phyloP scores from a whole-genome alignment of 2,797 vertebrate genomes.

The Morus bassanus region DNA sequence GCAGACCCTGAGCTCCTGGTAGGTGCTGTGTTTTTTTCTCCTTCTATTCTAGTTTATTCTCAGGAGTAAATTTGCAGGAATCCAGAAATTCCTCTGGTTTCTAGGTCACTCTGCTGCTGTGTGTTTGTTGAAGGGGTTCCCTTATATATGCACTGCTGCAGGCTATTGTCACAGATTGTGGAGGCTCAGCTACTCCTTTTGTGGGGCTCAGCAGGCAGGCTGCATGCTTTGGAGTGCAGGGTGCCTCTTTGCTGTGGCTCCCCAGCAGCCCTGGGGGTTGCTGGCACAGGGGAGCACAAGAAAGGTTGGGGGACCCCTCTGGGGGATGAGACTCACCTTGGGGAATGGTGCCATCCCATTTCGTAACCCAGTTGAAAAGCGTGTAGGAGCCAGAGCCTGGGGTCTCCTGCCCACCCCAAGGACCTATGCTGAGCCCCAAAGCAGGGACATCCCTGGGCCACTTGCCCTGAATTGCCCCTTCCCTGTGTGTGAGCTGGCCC shows the following conservation, averaged over 20 bases:
- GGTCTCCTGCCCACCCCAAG: not conserved
- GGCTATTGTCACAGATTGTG: not conserved
- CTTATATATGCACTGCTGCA: not conserved
- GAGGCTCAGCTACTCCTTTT: too few relatives aligned
- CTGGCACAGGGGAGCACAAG: not conserved
- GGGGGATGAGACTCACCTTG: not conserved
- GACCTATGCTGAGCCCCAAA: not conserved
- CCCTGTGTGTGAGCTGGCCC: not conserved
- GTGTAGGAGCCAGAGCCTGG: not conserved
- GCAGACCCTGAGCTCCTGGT: not conserved
- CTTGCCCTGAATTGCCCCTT: too few relatives aligned
- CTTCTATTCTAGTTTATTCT: not conserved
- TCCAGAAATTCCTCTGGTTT: not conserved
- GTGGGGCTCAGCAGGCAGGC: fast-evolving
- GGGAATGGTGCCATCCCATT: not conserved
- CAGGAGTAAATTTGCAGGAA: not conserved
- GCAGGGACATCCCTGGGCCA: fast-evolving
- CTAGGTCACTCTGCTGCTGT: not conserved
- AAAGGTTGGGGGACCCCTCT: not conserved
- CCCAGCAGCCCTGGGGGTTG: too few relatives aligned
- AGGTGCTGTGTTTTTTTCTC: not conserved
- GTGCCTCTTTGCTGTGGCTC: not conserved
- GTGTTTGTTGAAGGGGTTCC: not conserved
- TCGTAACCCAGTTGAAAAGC: not conserved
- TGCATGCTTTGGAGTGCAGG: not conserved